Evolutionary conservation across 2,113 vertebrate species (phyloP).

Genomic region (Todiramphus chloris): DNA sequence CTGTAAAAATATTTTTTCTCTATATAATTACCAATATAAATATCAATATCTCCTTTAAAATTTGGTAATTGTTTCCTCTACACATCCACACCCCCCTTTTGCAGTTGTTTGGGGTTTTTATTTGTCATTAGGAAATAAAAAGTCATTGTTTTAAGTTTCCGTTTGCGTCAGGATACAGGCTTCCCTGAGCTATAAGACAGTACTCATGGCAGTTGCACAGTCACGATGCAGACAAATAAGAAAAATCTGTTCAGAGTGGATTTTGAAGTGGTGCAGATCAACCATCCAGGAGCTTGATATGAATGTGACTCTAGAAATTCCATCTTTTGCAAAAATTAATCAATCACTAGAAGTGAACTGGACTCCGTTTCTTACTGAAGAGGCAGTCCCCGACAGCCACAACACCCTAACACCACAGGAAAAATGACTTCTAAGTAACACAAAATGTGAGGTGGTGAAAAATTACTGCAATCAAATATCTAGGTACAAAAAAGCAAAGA

Average conservation of each 20-base stretch:
- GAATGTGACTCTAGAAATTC: background rate
- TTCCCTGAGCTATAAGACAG: background rate
- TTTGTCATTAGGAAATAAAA: background rate
- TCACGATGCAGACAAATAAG: background rate
- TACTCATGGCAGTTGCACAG: background rate
- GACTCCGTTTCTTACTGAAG: background rate
- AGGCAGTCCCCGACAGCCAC: background rate
- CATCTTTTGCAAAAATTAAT: background rate
- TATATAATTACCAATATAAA: background rate
- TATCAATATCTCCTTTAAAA: background rate
- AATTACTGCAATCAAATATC: background rate
- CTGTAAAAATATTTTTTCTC: background rate
- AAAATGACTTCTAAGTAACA: background rate
- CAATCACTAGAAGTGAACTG: background rate
- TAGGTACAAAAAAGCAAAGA: background rate
- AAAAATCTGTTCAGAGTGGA: background rate
- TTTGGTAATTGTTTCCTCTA: background rate
- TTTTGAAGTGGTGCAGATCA: background rate
- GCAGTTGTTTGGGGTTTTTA: background rate
- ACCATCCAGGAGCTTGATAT: background rate
- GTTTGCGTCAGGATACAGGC: background rate
- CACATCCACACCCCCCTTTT: rapidly evolving
- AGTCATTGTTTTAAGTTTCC: background rate
- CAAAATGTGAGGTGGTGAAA: background rate
- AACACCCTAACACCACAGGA: background rate